Evolutionary conservation across 2,797 vertebrate genomes (phyloP).

Genomic region (Pogoniulus pusillus): DNA sequence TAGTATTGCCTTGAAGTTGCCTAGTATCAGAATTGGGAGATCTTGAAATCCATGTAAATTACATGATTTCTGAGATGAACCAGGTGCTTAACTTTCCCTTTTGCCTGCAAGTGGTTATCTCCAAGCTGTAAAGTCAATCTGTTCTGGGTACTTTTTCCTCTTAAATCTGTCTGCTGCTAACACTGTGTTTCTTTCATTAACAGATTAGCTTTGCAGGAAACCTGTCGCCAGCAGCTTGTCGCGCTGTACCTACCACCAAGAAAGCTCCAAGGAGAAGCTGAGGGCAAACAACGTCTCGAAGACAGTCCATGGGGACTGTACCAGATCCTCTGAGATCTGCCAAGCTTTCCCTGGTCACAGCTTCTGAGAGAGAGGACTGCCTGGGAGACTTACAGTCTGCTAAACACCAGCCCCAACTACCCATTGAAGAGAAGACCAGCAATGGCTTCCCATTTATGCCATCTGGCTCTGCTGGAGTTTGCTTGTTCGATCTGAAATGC

Average conservation of each 20-base stretch:
- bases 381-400: slow-evolving; percentile 76
- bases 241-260: background rate
- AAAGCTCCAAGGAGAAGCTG: background rate
- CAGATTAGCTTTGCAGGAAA: slow-evolving; percentile 44
- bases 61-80: background rate
- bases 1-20: background rate
- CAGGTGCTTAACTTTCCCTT: background rate
- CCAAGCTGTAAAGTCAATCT: background rate
- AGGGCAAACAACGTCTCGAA: background rate
- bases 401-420: slow-evolving; percentile 71
- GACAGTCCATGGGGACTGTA: slow-evolving; percentile 88
- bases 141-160: background rate
- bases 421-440: slow-evolving; percentile 70
- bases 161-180: slow-evolving; percentile 33
- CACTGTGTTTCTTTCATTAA: slow-evolving; percentile 54
- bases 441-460: slow-evolving; percentile 67
- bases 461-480: slow-evolving; percentile 46
- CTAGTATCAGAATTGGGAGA: background rate
- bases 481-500: slow-evolving; percentile 53
- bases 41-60: background rate
- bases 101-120: background rate
- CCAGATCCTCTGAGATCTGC: slow-evolving; percentile 87
- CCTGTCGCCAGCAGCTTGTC: background rate
- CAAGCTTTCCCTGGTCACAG: slow-evolving; percentile 81
- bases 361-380: slow-evolving; percentile 77